Evolutionary conservation across 2,113 vertebrate genomes (phyloP), one percentile per base, ranked within the genome.

Genomic region (Hemiscyllium ocellatum): DNA sequence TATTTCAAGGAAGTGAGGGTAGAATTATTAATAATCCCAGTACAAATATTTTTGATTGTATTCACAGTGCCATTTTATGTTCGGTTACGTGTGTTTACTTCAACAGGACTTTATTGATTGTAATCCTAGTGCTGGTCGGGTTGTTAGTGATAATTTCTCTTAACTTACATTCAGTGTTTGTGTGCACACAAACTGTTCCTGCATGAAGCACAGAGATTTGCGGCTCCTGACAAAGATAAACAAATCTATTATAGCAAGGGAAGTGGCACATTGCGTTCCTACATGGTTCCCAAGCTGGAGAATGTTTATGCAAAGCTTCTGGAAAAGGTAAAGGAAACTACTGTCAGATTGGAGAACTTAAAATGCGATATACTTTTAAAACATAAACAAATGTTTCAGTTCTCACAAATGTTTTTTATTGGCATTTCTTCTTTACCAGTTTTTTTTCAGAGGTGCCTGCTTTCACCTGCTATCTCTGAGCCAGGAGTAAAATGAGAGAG

Each of bases 241-340:
- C 87, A 65, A 61, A 52, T 56, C 86, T 56, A 89, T 50, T 56
- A 26, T 65, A 56, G 29, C 4, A 91, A 65, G 56, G 56, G 65
- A 29, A 91, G 65, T 29, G 50, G 56, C 26, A 29, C 47, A 52
- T 52, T 56, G 86, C 56, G 42, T 83, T 83, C 80, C 20, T 83
- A 83, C 17, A 83, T 83, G n/a, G n/a, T 83, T 6, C 78, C 78
- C 37, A 17, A 83, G 37, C 37, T 2, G 4, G 22, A 52, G 26
- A 87, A 56, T 24, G 10, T 52, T 29, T 87, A 29, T 87, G 47
- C 24, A 87, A 87, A 50, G 8, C 85, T 56, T 52, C 22, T 89
- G 50, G 86, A 89, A 83, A 89, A 52, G 86, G 50, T 89, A 50
- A 52, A 89, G 86, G 86, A 89, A 89, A 29, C 29, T 50, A 89